Base-by-base conservation (phyloP, 2,888 invertebrate species). In the Metallyticus violacea region DNA sequence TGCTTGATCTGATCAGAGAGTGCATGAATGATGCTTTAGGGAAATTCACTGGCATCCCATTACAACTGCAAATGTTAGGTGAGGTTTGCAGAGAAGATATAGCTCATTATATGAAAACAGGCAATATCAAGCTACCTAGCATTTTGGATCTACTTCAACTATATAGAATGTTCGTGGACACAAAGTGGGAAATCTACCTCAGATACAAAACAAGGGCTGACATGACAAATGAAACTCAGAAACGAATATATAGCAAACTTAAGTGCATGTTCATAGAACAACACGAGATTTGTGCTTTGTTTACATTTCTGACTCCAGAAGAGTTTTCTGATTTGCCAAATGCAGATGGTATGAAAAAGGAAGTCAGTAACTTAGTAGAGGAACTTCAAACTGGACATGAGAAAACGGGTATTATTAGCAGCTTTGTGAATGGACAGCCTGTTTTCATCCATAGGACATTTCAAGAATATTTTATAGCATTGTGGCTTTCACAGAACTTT, bases 371-470 rank as follows among this genome's bases (percentile, higher is more conserved):
- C 22, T 86, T 85, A 30, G 79, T 85, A n/a, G 81, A 77, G 15
- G 40, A 80, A 40, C 9, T 79, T 15, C 9, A 77, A 85, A 79
- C 6, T 40, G 86, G 87, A 9, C 26, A 86, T n/a, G 87, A 87
- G 7, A 86, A 84, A 76, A 85, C 79, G 6, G 87, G 87, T 6
- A 83, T 87, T 76, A 83, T 87, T 26, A 76, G 26, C 6, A 26
- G 79, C 22, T 27, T 86, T 7, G 30, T 79, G 6, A 79, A 87
- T 85, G 87, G 86, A 15, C 77, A 81, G 15, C 82, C 85, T 27
- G 62, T 80, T 9, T 88, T 88, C 81, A 79, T 88, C 9, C 88
- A 88, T 26, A 76, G 87, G 15, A 85, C 85, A 22, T 88, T 88
- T 85, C 85, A 87, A 5, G 88, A 88, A 78, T 88, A 78, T 77